Base-by-base conservation (phyloP, 2,113 vertebrate species). In the Gasterosteus aculeatus region DNA sequence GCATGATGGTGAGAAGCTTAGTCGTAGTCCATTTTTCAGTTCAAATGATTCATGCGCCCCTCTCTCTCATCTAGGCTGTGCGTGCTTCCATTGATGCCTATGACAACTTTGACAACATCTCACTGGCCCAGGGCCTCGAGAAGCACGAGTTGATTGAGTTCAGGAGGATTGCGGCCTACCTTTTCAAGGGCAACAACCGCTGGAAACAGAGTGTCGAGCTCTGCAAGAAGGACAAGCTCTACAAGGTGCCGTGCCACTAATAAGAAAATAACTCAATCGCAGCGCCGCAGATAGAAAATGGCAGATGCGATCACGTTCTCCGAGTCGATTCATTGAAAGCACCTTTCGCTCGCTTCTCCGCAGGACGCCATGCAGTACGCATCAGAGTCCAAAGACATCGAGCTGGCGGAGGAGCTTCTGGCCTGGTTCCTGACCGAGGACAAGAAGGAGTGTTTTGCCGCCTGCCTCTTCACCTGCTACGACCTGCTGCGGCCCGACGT, bases 41-140 rank as follows among this genome's bases (percentile, higher is more conserved):
- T 26, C 22, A 8, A 5, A 4, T 12, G 29, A n/a, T 41, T 61
- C 16, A 33, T 42, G 38, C 19, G 3, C 22, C 29, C 11, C 46
- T 41, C 18, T 57, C 54, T 57, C 53, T 46, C 60, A 63, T 82
- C 16, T 83, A 99, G 98, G 98, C 98, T 46, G 93, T 99, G 84
- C 95, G 98, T 64, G 95, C 97, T 78, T 99, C 98, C 59, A 99
- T 99, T 75, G 98, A 99, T 26, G 98, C 98, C 70, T 99, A 99
- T n/a, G 98, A 99, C 94, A 99, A 99, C 95, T 99, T 99, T 74
- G 98, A 99, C 93, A 99, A 99, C 93, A 99, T 99, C 88, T 97
- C 98, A 0, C 95, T 99, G 77, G 98, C 98, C 76, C 98, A 98
- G 81, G 95, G 98, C 80, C 91, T 99, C 88, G 98, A 99, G 93